Evolutionary conservation across 2,113 vertebrate species (phyloP).

Genomic region (Cynocephalus volans): DNA sequence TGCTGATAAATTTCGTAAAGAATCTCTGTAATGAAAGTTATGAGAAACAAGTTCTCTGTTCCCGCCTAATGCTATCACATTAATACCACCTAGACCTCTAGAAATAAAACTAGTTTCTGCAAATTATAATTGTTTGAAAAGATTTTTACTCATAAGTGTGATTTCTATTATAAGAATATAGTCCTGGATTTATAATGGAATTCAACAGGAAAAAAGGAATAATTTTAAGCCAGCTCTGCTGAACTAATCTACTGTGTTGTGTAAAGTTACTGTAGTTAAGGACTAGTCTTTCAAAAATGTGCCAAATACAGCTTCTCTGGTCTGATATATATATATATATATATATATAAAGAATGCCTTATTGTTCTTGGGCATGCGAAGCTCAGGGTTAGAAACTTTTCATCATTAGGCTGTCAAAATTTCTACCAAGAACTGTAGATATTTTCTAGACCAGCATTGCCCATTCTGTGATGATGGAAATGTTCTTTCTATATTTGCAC

Average conservation of each 20-base stretch:
- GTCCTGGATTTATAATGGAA: constrained; percentile 42
- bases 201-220: not conserved
- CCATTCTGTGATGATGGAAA: not conserved
- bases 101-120: constrained; percentile 39
- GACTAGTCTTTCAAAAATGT: constrained; percentile 37
- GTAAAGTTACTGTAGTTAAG: not conserved
- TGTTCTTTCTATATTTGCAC: not conserved
- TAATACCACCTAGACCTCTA: not conserved
- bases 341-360: not conserved
- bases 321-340: not conserved
- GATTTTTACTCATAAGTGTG: constrained; percentile 5
- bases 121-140: constrained; percentile 56
- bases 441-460: not conserved
- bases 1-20: not conserved
- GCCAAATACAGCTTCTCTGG: not conserved
- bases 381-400: not conserved
- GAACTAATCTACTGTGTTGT: not conserved
- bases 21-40: constrained; percentile 30
- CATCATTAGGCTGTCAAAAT: not conserved
- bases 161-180: constrained; percentile 46
- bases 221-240: not conserved
- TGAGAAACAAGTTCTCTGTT: not conserved
- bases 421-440: not conserved
- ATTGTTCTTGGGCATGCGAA: not conserved
- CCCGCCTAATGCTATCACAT: not conserved